A percentile compares a stretch with the other conserved stretches of the same genome.
Conservation (phyloP, 2,113 vertebrate species). For the Malurus alboscapulatus region DNA sequence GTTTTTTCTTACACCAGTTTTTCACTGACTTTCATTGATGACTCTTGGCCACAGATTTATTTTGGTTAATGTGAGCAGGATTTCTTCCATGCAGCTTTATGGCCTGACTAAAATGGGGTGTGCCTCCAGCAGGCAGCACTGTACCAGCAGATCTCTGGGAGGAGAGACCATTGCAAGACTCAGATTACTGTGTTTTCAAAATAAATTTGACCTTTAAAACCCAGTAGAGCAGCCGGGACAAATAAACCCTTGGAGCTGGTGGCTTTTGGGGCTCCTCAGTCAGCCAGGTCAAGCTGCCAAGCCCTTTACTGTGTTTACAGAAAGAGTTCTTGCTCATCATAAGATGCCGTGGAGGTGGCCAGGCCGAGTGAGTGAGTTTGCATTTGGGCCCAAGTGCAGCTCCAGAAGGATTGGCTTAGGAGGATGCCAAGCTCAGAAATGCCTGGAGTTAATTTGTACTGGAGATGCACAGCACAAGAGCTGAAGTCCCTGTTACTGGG, state of each 20-base stretch:
- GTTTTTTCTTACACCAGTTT: background rate
- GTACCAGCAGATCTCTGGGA: background rate
- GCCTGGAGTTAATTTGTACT: background rate
- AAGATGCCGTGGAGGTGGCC: background rate
- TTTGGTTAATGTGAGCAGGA: background rate
- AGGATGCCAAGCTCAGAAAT: background rate
- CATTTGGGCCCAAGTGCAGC: background rate
- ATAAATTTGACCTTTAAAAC: constrained; percentile 42
- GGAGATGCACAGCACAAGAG: background rate
- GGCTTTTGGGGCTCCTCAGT: constrained; percentile 1
- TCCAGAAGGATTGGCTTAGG: background rate
- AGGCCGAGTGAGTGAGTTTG: background rate
- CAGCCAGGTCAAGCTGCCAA: background rate
- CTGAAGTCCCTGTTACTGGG: background rate
- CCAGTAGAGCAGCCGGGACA: background rate
- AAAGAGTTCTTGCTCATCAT: background rate
- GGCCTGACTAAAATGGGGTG: constrained; percentile 5
- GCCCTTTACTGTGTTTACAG: background rate
- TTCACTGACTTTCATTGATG: background rate
- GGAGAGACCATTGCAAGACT: background rate
- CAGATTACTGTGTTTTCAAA: constrained; percentile 21
- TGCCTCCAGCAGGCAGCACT: background rate
- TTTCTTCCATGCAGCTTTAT: background rate
- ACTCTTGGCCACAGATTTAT: background rate
- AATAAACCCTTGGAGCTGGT: constrained; percentile 3